Evolutionary conservation across 2,797 vertebrate genomes (phyloP).

Genomic region (Pangasius larnaudii): DNA sequence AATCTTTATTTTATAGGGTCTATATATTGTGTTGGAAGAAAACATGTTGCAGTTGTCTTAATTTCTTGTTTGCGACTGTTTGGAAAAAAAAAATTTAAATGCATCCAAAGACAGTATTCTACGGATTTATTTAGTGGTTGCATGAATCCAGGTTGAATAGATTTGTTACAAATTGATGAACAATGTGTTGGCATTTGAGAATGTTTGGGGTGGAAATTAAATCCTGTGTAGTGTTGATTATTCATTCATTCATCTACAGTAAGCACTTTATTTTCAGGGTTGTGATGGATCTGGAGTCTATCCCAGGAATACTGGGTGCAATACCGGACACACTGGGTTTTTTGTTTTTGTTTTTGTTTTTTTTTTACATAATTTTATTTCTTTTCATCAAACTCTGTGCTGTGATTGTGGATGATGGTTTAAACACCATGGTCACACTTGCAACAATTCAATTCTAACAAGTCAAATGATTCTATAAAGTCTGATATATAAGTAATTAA

Average conservation of each 20-base stretch:
- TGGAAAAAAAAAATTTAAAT: neutral
- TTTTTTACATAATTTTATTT: too few relatives aligned
- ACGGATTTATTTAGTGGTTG: neutral
- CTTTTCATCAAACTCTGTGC: neutral
- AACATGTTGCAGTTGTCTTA: neutral
- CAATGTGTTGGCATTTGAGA: neutral
- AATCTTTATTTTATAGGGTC: neutral
- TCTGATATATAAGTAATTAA: too few relatives aligned
- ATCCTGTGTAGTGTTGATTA: neutral
- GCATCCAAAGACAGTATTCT: neutral
- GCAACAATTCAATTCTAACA: neutral
- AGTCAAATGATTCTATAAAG: neutral
- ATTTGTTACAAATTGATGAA: neutral
- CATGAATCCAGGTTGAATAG: neutral
- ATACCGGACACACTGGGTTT: neutral
- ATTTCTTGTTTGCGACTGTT: neutral
- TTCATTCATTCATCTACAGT: neutral
- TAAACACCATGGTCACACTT: neutral
- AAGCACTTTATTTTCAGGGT: neutral
- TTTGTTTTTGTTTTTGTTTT: neutral
- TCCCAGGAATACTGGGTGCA: neutral
- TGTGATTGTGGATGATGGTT: neutral
- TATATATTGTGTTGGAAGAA: neutral
- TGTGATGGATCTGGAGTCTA: neutral
- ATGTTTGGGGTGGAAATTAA: neutral